Percentiles rank a stretch among this genome's conserved stretches.
These are phyloP conservation scores for Alcis repandata DNA, from an alignment of 2,888 invertebrate species.

Conservation along the genomic window DNA sequence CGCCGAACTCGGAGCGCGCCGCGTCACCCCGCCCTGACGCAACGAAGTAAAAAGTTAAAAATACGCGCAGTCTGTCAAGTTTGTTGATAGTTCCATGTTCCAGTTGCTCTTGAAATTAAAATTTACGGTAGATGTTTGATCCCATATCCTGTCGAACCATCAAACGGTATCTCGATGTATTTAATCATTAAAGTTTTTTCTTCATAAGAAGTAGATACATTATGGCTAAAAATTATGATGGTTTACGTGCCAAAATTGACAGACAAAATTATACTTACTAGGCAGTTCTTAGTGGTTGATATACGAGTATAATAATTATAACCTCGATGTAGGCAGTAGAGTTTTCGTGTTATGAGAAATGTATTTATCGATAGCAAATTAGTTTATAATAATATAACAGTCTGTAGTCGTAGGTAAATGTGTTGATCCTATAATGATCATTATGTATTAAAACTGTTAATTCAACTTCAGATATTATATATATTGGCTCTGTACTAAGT, in stretches of 20 bases:
- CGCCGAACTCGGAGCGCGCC: slow-evolving; percentile 76
- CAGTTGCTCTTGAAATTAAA: slow-evolving; percentile 7
- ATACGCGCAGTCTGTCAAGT: slow-evolving; percentile 13
- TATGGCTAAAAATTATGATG: not conserved
- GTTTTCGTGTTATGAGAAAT: not conserved
- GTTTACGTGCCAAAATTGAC: not conserved
- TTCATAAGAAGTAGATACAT: not conserved
- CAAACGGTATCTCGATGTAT: not conserved
- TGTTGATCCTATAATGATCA: no score
- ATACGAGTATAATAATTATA: not conserved
- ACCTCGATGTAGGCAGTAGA: not conserved
- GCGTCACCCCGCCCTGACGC: slow-evolving; percentile 63
- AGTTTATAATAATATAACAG: not conserved
- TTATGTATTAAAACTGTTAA: not conserved
- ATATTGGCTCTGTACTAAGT: not conserved
- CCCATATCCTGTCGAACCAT: not conserved
- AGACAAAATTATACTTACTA: not conserved
- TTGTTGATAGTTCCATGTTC: slow-evolving; percentile 11
- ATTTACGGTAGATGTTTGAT: not conserved
- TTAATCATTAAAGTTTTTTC: not conserved
- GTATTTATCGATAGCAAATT: not conserved
- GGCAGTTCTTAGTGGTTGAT: no score
- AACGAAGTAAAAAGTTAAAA: slow-evolving; percentile 45
- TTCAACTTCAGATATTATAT: not conserved
- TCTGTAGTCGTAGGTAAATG: not conserved